Conservation (phyloP, 2,797 vertebrate species). For the Tokudaia muenninki region DNA sequence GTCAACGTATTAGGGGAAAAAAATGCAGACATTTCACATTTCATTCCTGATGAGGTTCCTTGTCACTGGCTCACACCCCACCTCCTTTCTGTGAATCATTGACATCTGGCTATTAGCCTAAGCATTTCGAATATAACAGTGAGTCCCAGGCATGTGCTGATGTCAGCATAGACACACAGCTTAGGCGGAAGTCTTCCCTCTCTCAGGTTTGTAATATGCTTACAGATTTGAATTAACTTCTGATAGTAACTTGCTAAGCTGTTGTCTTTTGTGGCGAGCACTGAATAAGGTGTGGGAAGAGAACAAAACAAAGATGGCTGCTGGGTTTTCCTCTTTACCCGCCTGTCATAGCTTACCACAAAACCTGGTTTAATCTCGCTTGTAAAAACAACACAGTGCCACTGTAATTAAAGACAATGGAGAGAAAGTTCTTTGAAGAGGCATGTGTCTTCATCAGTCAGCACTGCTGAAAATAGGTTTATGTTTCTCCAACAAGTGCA, state of each 20-base stretch:
- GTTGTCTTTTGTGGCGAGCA: slow-evolving; percentile 48
- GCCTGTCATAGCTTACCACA: neutral
- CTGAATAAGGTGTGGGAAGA: neutral
- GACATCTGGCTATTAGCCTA: slow-evolving; percentile 83
- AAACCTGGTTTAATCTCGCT: slow-evolving; percentile 56
- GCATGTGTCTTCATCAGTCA: slow-evolving; percentile 68
- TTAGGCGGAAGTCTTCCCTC: slow-evolving; percentile 60
- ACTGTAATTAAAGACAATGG: slow-evolving; percentile 85
- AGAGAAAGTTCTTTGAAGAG: slow-evolving; percentile 81
- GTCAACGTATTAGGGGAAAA: slow-evolving; percentile 80
- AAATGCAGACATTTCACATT: slow-evolving; percentile 86
- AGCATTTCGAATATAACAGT: slow-evolving; percentile 74
- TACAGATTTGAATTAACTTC: slow-evolving; percentile 69
- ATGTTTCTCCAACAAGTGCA: slow-evolving; percentile 79
- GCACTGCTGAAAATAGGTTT: slow-evolving; percentile 81
- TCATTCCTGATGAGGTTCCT: slow-evolving; percentile 81
- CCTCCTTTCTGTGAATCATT: slow-evolving; percentile 73
- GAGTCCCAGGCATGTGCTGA: slow-evolving; percentile 71
- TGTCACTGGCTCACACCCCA: slow-evolving; percentile 19
- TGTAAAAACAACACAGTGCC: slow-evolving; percentile 52
- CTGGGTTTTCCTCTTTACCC: neutral
- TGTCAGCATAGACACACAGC: slow-evolving; percentile 75
- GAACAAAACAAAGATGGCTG: slow-evolving; percentile 69
- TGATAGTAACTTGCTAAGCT: slow-evolving; percentile 60
- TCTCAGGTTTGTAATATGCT: slow-evolving; percentile 74